Base-by-base conservation (phyloP, 2,113 vertebrate species). In the Sigmodon hispidus region DNA sequence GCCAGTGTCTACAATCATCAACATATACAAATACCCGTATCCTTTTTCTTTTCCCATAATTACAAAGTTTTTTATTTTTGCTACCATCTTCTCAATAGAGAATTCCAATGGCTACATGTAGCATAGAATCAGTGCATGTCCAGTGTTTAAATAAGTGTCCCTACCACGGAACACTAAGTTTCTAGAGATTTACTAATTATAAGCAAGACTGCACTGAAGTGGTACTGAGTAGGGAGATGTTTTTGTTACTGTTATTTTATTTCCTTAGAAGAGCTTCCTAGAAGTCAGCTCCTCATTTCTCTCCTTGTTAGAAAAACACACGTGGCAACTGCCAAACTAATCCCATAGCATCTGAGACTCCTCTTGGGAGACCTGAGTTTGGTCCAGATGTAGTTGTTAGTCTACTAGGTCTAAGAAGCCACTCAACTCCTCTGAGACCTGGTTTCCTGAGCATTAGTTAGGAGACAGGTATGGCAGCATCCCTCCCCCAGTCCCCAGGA, bases 231-330 rank as follows among this genome's bases (percentile, higher is more conserved):
- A 5, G 2, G 7, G 5, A 29, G 63, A 34, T 31, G 15, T 95
- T 92, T 43, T 43, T 40, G 12, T 12, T 29, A 5, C 50, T 52
- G 26, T 11, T 84, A 69, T 63, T 88, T 77, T 50, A 55, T 73
- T 96, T 96, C 91, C 94, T 63, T 59, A 7, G 2, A 43, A 91
- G 12, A 67, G 17, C 48, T 89, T 89, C 65, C 90, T 80, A 81
- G 94, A 95, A 94, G 63, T 91, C 70, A 90, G 52, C 50, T 2
- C 55, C 43, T 63, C 52, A 2, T 81, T 43, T 50, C 81, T 57
- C 55, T 84, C 86, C 31, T 15, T 59, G 26, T 26, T 93, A 36
- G 93, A 93, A 84, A 92, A 89, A 89, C 36, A 4, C 13, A 36
- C 2, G 17, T 21, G 61, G 73, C 21, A 0, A 52, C 50, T 9